Evolutionary conservation across 1,140 invertebrate genomes (phyloP), one percentile per base, ranked within the genome.

Genomic region (Drosophila insularis): DNA sequence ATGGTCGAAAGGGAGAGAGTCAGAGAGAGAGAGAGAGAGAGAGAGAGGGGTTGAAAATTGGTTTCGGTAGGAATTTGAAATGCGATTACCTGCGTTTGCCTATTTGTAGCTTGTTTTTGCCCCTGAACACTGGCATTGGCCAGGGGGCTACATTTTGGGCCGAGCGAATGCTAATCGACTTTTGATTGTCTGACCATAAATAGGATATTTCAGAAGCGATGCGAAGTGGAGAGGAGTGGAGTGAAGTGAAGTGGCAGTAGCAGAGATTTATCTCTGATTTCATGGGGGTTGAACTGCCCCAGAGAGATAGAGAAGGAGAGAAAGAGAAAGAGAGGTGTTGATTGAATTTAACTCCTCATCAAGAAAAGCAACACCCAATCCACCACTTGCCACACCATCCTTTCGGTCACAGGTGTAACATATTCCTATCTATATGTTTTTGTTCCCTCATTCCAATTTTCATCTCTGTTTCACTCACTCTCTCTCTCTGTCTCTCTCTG

Each of bases 11-110:
- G 43, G 43, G 19, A 11, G 43, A 21, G 17, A 8, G 19, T 27
- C 5, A 8, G 14, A 5, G n/a, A 2, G 14, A 14, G 14, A 7
- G 13, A 17, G 40, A 14, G n/a, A n/a, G n/a, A 46, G 40, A 37
- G 62, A 40, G 67, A 63, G 67, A 62, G 82, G 78, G 82, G 82
- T 87, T 78, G 84, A 78, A 79, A 82, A 71, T 82, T 87, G 82
- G 79, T 87, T 80, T 84, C 37, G 43, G 63, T 14, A 59, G 63
- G 69, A 68, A 72, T 65, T 46, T 68, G 75, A 87, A 86, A 87
- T 87, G 84, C 84, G 84, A 87, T 89, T 89, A 89, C 84, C 84
- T 89, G 84, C 77, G 85, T 82, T 87, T 89, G 84, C 84, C 84
- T 84, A 89, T 89, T 86, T 85, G 81, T 70, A 78, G 81, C 81